Evolutionary conservation across 2,888 invertebrate genomes (phyloP).

Genomic region (Rhyacophila evoluta): DNA sequence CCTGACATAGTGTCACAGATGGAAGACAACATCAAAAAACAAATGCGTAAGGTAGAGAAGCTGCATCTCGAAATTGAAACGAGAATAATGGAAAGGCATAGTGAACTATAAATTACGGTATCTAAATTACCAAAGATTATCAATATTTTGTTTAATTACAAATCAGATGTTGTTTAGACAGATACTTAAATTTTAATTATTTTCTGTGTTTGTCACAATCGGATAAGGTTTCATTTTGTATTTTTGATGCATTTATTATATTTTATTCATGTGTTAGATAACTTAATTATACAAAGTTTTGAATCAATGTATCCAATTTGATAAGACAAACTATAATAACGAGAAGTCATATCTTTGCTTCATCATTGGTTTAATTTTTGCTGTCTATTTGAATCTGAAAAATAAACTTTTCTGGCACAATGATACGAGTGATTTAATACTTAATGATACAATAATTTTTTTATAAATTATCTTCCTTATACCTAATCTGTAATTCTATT

Average conservation of each 20-base stretch:
- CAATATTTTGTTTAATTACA: background rate
- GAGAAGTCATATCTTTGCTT: no score
- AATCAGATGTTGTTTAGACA: background rate
- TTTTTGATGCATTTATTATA: background rate
- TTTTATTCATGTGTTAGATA: no score
- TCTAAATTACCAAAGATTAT: constrained; percentile 37
- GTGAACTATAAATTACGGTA: constrained; percentile 74
- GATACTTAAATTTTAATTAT: background rate
- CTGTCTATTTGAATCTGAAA: no score
- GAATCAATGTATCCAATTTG: no score
- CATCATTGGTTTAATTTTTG: no score
- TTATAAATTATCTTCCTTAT: no score
- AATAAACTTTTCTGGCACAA: no score
- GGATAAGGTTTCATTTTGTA: background rate
- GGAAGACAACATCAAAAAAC: constrained; percentile 85
- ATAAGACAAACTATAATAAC: no score
- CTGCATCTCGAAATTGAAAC: constrained; percentile 83
- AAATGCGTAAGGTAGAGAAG: constrained; percentile 86
- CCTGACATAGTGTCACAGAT: constrained; percentile 74
- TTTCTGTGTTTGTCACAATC: background rate
- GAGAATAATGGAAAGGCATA: constrained; percentile 80
- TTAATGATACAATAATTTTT: no score
- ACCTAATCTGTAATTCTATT: no score
- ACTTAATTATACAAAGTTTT: no score
- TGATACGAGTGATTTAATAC: no score